These are phyloP conservation scores for Terrapene triunguis DNA, from an alignment of 2,113 vertebrate species.

Conservation along the genomic window DNA sequence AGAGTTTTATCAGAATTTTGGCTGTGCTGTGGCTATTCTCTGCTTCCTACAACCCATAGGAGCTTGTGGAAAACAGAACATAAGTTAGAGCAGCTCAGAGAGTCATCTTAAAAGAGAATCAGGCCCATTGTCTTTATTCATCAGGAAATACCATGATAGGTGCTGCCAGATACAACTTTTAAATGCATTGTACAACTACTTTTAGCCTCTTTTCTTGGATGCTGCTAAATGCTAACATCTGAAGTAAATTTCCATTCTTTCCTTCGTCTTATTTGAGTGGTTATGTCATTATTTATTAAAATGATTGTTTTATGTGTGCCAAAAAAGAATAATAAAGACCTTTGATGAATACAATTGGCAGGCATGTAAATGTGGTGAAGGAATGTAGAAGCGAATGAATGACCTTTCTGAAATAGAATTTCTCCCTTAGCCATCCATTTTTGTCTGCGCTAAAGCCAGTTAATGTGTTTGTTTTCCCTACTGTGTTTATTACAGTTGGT, in stretches of 20 bases:
- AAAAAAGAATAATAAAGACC: constrained; percentile 76
- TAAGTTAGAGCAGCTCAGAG: neutral
- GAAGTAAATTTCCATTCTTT: constrained; percentile 6
- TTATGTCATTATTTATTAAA: constrained; percentile 65
- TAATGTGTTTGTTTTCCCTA: constrained; percentile 46
- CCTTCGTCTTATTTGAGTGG: constrained; percentile 45
- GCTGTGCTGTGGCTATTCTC: neutral
- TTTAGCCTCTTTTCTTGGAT: constrained; percentile 24
- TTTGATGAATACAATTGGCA: constrained; percentile 70
- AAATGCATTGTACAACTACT: neutral
- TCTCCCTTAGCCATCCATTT: constrained; percentile 50
- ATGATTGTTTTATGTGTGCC: constrained; percentile 54
- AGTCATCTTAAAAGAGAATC: neutral
- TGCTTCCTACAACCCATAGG: neutral
- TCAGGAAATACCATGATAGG: neutral
- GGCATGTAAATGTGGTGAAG: constrained; percentile 51
- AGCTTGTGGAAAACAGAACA: accelerated
- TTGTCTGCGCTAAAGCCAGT: neutral
- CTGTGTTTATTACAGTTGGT: constrained; percentile 28
- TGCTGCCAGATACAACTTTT: neutral
- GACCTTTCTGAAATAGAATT: constrained; percentile 79
- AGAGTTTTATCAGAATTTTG: neutral
- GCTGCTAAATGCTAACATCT: neutral
- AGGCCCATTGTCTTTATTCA: accelerated
- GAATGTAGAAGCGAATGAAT: constrained; percentile 75